phyloP scores from a whole-genome alignment of 2,113 vertebrate genomes.

The Gobio gobio region DNA sequence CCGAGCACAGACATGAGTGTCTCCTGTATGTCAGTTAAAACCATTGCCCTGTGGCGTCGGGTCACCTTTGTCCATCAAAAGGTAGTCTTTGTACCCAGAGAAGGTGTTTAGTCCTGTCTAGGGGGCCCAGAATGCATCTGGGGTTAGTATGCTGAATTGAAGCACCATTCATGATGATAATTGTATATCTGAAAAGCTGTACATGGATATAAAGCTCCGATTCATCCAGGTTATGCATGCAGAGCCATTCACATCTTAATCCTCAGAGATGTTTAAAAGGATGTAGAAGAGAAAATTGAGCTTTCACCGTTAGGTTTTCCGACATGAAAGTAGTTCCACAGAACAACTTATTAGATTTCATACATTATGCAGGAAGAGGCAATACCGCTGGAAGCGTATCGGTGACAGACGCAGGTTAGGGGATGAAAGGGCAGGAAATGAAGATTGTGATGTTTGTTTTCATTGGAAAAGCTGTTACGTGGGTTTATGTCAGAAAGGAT shows the following conservation, averaged over 20 bases:
- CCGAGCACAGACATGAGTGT: background rate
- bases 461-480: background rate
- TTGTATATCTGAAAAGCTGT: background rate
- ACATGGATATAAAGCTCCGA: slow-evolving; percentile 9
- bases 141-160: background rate
- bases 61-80: slow-evolving; percentile 7
- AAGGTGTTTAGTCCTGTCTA: background rate
- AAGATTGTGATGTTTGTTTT: slow-evolving; percentile 42
- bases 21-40: background rate
- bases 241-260: background rate
- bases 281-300: background rate
- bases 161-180: slow-evolving; percentile 2
- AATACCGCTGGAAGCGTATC: background rate
- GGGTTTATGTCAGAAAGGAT: slow-evolving; percentile 22
- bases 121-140: background rate
- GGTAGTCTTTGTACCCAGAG: background rate
- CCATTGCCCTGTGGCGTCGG: background rate
- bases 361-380: slow-evolving; percentile 31
- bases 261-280: slow-evolving; percentile 5
- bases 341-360: background rate
- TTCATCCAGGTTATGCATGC: slow-evolving; percentile 23
- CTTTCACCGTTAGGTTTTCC: background rate
- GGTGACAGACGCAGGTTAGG: background rate
- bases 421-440: slow-evolving; percentile 41
- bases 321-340: slow-evolving; percentile 10